These are phyloP conservation scores for Stegodyphus dumicola DNA, from an alignment of 1,140 invertebrate species.

Conservation along the genomic window DNA sequence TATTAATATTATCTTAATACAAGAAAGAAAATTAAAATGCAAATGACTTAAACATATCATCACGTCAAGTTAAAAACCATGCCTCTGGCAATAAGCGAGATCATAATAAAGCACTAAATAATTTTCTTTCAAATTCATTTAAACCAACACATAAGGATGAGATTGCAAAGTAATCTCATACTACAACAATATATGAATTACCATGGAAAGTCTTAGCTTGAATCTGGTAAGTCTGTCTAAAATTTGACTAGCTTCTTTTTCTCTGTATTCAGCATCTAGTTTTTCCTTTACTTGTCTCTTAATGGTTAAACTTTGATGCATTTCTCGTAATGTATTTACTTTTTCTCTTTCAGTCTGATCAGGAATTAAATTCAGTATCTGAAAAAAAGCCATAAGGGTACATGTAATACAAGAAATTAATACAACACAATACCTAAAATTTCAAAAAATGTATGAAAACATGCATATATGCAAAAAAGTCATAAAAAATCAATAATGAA, in stretches of 20 bases:
- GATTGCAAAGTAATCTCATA: not conserved
- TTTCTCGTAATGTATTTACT: slow-evolving; percentile 38
- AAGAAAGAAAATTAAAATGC: not conserved
- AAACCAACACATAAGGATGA: not conserved
- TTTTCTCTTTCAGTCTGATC: slow-evolving; percentile 29
- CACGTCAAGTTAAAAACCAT: not conserved
- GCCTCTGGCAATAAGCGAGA: not conserved
- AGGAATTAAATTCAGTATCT: slow-evolving; percentile 31
- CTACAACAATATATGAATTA: not conserved
- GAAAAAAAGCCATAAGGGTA: not conserved
- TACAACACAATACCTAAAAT: not conserved
- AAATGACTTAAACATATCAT: not conserved
- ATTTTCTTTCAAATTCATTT: not conserved
- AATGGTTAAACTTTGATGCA: slow-evolving; percentile 42
- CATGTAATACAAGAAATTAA: not conserved
- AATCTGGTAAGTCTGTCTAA: slow-evolving; percentile 2
- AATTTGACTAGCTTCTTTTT: slow-evolving; percentile 11
- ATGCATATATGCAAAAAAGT: no score
- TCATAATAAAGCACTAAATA: not conserved
- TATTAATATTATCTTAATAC: not conserved
- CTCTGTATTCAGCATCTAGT: slow-evolving; percentile 34
- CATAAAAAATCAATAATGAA: no score
- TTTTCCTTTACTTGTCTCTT: slow-evolving; percentile 44
- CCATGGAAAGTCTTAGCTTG: slow-evolving; percentile 30
- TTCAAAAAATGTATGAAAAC: no score